Percentiles rank a stretch among this genome's conserved stretches.
phyloP scores from a whole-genome alignment of 2,888 invertebrate genomes.

The Parasteatoda lunata region DNA sequence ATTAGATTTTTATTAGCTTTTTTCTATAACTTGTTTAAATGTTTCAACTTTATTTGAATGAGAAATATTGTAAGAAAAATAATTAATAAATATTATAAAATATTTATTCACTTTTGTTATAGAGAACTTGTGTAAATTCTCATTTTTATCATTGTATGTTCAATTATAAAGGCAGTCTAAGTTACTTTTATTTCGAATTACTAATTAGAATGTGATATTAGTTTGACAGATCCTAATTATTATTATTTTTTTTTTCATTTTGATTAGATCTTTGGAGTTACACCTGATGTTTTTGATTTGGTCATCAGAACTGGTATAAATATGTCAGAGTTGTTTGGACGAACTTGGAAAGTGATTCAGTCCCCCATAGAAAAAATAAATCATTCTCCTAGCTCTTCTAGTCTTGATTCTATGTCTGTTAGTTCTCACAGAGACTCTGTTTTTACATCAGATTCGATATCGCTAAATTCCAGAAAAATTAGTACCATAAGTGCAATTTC shows the following conservation, averaged over 20 bases:
- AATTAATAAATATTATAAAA: no score
- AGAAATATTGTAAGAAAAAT: no score
- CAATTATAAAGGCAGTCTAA: no score
- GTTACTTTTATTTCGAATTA: no score
- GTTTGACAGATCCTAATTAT: constrained; percentile 49
- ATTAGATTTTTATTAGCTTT: no score
- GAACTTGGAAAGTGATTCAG: constrained; percentile 82
- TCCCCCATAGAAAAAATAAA: constrained; percentile 20
- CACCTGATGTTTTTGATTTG: constrained; percentile 71
- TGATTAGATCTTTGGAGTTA: constrained; percentile 73
- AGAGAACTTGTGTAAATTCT: no score
- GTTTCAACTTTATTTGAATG: no score
- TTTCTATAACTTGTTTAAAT: no score
- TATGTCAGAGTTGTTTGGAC: constrained; percentile 81
- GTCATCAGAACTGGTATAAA: constrained; percentile 72
- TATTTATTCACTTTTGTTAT: no score
- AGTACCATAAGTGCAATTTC: constrained; percentile 22
- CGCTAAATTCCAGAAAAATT: constrained; percentile 39
- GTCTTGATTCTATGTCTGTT: constrained; percentile 51
- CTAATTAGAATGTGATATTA: no score
- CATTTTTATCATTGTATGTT: no score
- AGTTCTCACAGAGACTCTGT: constrained; percentile 45
- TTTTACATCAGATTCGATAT: constrained; percentile 41
- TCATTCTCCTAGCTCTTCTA: constrained; percentile 50
- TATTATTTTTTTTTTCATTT: background rate